These are phyloP conservation scores for Catharus bicknelli DNA, from an alignment of 2,113 vertebrate species.

Conservation along the genomic window DNA sequence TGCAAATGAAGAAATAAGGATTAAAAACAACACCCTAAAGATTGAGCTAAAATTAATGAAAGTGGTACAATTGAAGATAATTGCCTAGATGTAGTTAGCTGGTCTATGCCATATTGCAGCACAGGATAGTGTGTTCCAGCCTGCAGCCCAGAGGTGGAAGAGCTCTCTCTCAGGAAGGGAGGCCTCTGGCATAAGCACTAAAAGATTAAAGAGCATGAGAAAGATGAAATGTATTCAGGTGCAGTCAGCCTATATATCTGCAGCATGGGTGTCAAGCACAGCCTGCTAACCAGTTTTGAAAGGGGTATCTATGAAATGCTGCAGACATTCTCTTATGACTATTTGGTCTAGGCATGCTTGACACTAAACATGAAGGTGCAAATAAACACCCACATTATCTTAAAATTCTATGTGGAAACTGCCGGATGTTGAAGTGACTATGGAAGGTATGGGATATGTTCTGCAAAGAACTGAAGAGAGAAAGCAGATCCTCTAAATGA, in stretches of 20 bases:
- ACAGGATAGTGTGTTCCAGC: not conserved
- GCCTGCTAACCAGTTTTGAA: not conserved
- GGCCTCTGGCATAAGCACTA: not conserved
- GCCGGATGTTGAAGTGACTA: not conserved
- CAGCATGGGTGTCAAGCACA: not conserved
- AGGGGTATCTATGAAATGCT: not conserved
- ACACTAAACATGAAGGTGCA: not conserved
- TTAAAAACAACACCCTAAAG: conserved; percentile 16
- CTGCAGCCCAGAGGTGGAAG: not conserved
- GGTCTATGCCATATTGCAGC: not conserved
- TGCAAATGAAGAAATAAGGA: conserved; percentile 12
- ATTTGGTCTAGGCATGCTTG: not conserved
- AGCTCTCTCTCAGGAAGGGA: not conserved
- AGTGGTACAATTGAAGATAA: not conserved
- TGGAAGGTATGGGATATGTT: not conserved
- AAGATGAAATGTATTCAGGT: not conserved
- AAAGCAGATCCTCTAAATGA: not conserved
- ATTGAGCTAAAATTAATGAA: conserved; percentile 28
- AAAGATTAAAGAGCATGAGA: not conserved
- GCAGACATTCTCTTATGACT: not conserved
- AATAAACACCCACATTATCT: not conserved
- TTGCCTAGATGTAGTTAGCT: not conserved
- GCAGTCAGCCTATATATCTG: not conserved
- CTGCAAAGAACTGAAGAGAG: not conserved
- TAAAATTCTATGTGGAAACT: not conserved